Percentiles rank a stretch among this genome's conserved stretches.
Evolutionary conservation across 2,797 vertebrate species (phyloP).

Genomic region (Danio tinwini): DNA sequence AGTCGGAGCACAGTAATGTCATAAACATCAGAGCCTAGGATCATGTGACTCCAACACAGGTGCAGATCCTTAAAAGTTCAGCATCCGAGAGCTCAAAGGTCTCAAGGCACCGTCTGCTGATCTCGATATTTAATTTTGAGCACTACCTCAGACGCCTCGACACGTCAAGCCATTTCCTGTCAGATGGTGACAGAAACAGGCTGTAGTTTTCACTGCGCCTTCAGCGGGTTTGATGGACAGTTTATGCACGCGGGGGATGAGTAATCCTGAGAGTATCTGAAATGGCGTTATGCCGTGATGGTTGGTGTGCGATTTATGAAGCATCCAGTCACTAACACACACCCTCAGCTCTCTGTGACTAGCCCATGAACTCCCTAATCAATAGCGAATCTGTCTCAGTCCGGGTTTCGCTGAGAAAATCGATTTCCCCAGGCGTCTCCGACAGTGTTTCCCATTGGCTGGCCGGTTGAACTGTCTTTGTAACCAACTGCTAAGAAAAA

Average conservation of each 20-base stretch:
- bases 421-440: conserved; percentile 64
- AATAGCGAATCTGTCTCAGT: conserved; percentile 68
- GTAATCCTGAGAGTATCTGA: conserved; percentile 55
- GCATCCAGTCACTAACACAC: conserved; percentile 42
- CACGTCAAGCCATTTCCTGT: conserved; percentile 42
- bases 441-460: conserved; percentile 64
- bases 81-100: conserved; percentile 17
- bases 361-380: conserved; percentile 67
- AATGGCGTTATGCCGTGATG: conserved; percentile 59
- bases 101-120: conserved; percentile 31
- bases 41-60: conserved; percentile 48
- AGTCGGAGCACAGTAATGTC: conserved; percentile 24
- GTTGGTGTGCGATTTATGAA: conserved; percentile 64
- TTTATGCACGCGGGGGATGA: conserved; percentile 42
- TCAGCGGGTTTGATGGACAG: conserved; percentile 34
- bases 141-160: conserved; percentile 21
- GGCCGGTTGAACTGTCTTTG: conserved; percentile 39
- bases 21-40: conserved; percentile 44
- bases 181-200: conserved; percentile 42
- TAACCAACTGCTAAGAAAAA: conserved; percentile 42
- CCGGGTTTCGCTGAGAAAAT: conserved; percentile 67
- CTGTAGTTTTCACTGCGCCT: conserved; percentile 31
- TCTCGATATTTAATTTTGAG: conserved; percentile 24
- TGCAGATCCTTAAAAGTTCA: conserved; percentile 43
- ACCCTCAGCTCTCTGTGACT: conserved; percentile 36